A percentile compares a stretch with the other conserved stretches of the same genome.
phyloP scores from a whole-genome alignment of 1,140 invertebrate genomes.

The Macrobrachium rosenbergii region DNA sequence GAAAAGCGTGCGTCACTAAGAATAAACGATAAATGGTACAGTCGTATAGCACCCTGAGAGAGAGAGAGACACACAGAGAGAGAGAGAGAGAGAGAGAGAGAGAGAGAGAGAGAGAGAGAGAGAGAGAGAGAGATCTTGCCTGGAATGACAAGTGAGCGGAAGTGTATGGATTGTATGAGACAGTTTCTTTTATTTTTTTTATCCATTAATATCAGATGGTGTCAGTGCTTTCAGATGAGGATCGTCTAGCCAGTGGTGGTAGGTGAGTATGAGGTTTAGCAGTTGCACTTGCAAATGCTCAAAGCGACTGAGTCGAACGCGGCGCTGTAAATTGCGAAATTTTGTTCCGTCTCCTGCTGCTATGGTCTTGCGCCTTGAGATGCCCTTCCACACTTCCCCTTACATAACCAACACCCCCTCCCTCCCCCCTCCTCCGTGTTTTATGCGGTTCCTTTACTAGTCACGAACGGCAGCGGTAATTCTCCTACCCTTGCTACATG shows the following conservation, averaged over 20 bases:
- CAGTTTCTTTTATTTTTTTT: not conserved
- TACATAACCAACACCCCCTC: not conserved
- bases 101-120: not conserved
- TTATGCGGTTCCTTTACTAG: not conserved
- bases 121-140: not conserved
- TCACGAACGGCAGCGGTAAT: not conserved
- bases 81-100: not conserved
- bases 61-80: not conserved
- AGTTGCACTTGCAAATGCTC: too few relatives aligned
- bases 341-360: not conserved
- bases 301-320: too few relatives aligned
- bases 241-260: too few relatives aligned
- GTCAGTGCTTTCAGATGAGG: too few relatives aligned
- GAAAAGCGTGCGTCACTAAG: too few relatives aligned
- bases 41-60: not conserved
- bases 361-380: not conserved
- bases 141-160: not conserved
- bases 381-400: not conserved
- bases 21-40: too few relatives aligned
- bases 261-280: too few relatives aligned
- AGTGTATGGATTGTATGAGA: not conserved
- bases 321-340: too few relatives aligned
- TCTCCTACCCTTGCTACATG: not conserved
- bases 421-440: slow-evolving; percentile 12
- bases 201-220: not conserved